Evolutionary conservation across 1,140 invertebrate species (phyloP).

Genomic region (Bombus consobrinus): DNA sequence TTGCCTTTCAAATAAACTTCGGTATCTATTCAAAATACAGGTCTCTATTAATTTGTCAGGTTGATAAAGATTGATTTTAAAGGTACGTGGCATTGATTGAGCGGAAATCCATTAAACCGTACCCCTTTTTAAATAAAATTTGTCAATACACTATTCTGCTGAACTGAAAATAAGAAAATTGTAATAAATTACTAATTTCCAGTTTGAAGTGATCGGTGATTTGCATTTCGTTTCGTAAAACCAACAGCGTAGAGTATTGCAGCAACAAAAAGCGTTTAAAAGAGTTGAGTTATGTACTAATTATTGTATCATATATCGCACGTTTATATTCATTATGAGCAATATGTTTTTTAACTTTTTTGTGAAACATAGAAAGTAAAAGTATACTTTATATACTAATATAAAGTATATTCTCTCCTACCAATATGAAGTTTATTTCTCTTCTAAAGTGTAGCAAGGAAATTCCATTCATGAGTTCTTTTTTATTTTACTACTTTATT

Average conservation of each 20-base stretch:
- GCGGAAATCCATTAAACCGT: conserved; percentile 8
- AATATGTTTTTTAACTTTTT: neutral
- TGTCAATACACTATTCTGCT: neutral
- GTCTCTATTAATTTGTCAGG: conserved; percentile 12
- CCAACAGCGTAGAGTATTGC: neutral
- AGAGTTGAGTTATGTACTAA: no score
- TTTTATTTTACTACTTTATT: no score
- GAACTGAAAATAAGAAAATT: neutral
- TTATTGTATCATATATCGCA: no score
- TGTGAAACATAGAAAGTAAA: neutral
- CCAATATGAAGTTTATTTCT: neutral
- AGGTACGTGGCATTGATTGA: conserved; percentile 21
- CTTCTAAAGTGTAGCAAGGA: no score
- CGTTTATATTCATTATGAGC: neutral
- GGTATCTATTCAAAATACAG: conserved; percentile 2
- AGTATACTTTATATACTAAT: neutral
- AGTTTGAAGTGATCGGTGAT: neutral
- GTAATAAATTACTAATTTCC: neutral
- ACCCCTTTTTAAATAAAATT: conserved; percentile 6
- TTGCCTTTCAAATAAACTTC: neutral
- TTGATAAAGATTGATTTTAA: conserved; percentile 22
- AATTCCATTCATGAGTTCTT: no score
- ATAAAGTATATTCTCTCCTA: no score
- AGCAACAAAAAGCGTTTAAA: no score
- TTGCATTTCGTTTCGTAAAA: neutral